These are phyloP conservation scores for Nebria salina DNA, from an alignment of 2,888 invertebrate genomes.

Conservation along the genomic window DNA sequence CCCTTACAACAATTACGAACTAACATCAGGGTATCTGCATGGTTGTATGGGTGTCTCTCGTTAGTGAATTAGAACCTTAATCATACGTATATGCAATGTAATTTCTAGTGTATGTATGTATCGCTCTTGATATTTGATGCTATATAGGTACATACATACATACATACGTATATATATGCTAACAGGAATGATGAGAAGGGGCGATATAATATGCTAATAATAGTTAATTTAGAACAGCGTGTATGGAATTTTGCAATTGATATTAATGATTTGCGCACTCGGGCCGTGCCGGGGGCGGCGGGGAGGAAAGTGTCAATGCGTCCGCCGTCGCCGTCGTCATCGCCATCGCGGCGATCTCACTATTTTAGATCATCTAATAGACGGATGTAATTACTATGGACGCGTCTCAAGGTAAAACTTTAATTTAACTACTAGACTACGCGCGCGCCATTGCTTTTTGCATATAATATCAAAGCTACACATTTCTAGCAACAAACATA, in stretches of 20 bases:
- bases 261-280: constrained; percentile 54
- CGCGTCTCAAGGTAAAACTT: constrained; percentile 4
- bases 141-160: constrained; percentile 40
- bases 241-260: constrained; percentile 56
- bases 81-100: constrained; percentile 60
- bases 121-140: background rate
- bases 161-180: constrained; percentile 11
- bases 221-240: constrained; percentile 55
- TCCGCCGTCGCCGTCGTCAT: background rate
- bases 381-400: constrained; percentile 10
- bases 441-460: too few species aligned
- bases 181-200: constrained; percentile 48
- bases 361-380: background rate
- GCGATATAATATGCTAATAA: constrained; percentile 58
- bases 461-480: too few species aligned
- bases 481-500: too few species aligned
- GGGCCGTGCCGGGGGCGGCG: background rate
- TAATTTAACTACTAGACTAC: too few species aligned
- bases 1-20: constrained; percentile 54
- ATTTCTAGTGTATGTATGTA: constrained; percentile 52
- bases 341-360: background rate
- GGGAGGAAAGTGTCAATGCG: background rate
- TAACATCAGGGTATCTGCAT: background rate
- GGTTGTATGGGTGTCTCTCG: constrained; percentile 47
- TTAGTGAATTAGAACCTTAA: constrained; percentile 60